Base-by-base conservation (phyloP, 2,113 vertebrate genomes). In the Haemorhous mexicanus region DNA sequence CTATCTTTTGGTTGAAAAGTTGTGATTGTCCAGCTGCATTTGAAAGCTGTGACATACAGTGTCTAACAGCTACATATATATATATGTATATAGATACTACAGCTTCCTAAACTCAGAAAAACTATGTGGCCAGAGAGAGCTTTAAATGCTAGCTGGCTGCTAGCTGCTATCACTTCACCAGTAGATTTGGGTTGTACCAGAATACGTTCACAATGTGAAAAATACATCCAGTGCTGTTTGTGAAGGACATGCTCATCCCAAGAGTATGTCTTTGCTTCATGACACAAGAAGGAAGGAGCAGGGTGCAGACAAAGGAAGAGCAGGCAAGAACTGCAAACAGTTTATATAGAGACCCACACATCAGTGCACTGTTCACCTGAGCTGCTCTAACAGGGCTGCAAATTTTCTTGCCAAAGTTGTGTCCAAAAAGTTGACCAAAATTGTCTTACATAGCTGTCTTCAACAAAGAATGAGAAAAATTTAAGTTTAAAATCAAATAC, bases 11-110 rank as follows among this genome's bases (percentile, higher is more conserved):
- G 93, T 95, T 84, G 61, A 67, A 16, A 90, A 84, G 32, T 47
- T 37, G 37, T 0, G 77, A 87, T 90, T 93, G 92, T 94, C 93
- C 93, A 93, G 90, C 89, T 94, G 66, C 69, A 56, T 44, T 64
- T 90, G 69, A 82, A 87, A 91, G 94, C 85, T 59, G 85, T 56
- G 79, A 77, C 2, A 2, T 43, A 75, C 72, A 20, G 2, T 59
- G 37, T 67, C 75, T 79, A 94, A 83, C 55, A 80, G 72, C 59
- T 92, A 21, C 2, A 12, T 39, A 39, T 39, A 39, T 39, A 39
- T 39, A 39, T 39, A 39, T 11, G 20, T 67, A 69, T 69, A 78
- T 3, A 74, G 21, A 56, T 35, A 77, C 70, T 62, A 72, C 43
- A 37, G 6, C 24, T 16, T 76, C 23, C 70, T 83, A 85, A 70